Base-by-base conservation (phyloP, 1,140 invertebrate genomes). In the Sogatella furcifera region DNA sequence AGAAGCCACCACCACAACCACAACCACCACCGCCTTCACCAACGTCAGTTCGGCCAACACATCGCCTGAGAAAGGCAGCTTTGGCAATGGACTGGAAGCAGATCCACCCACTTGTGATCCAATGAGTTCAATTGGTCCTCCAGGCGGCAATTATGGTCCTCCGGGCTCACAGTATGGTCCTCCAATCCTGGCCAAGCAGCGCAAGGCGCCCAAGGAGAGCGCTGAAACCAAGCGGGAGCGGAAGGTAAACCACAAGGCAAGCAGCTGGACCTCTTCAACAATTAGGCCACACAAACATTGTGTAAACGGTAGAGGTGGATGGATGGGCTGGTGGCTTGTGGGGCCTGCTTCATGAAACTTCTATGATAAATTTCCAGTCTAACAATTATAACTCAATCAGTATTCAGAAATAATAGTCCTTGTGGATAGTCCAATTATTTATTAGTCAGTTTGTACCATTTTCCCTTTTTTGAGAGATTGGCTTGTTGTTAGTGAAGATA, bases 191-290 rank as follows among this genome's bases (percentile, higher is more conserved):
- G 24, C 66, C 62, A 11, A 55, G 75, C 69, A 75, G 77, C 42
- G 85, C 83, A 69, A 77, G 78, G 9, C 8, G 34, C 34, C 34
- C 1, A 82, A 84, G 64, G 84, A 86, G 62, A 81, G 81, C 8
- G 81, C 83, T 24, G 86, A 88, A 60, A 84, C 84, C 1, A 91
- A 91, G 68, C 78, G 90, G n/a, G 91, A 95, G 69, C 78, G 88
- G 44, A 95, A 95, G 75, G 64, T 49, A 49, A 49, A 17, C 46
- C 21, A 19, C 46, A 49, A 49, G 21, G 46, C 21, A 49, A 49
- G 21, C 8, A 19, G 21, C 8, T 38, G 34, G 24, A 28, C 24
- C 2, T 4, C 24, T 6, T 28, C 6, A 2, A 28, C 2, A 28
- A 2, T 28, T 4, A 28, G 2, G 24, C 24, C 24, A 28, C 24